Evolutionary conservation across 2,888 invertebrate species (phyloP).

Genomic region (Spisula subtruncata): DNA sequence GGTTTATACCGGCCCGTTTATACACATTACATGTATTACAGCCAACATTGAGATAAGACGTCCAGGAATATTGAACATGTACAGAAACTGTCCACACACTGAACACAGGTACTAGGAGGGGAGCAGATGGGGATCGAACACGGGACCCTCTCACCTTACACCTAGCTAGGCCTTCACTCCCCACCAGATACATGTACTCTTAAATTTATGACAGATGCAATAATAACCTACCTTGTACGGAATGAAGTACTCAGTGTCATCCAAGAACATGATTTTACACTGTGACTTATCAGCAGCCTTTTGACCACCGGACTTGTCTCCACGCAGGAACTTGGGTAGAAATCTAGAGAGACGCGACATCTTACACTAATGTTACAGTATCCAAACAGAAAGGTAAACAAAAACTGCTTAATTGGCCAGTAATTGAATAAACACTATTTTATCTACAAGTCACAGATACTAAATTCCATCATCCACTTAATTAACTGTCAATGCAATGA

Average conservation of each 20-base stretch:
- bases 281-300: constrained; percentile 72
- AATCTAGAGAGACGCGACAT: constrained; percentile 79
- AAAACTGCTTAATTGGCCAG: background rate
- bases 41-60: no score
- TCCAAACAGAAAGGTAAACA: background rate
- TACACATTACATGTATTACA: no score
- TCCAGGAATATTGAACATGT: no score
- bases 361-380: background rate
- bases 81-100: no score
- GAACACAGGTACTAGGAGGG: no score
- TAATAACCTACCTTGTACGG: constrained; percentile 79
- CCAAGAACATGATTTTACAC: constrained; percentile 79
- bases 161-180: no score
- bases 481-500: background rate
- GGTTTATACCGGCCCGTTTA: no score
- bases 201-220: no score
- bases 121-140: no score
- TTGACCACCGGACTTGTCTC: constrained; percentile 71
- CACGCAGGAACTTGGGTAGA: constrained; percentile 81
- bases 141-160: no score
- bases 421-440: background rate
- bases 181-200: no score
- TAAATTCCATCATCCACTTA: background rate
- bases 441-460: background rate
- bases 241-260: constrained; percentile 80